Evolutionary conservation across 1,140 invertebrate species (phyloP).

Genomic region (Dinoponera quadriceps): DNA sequence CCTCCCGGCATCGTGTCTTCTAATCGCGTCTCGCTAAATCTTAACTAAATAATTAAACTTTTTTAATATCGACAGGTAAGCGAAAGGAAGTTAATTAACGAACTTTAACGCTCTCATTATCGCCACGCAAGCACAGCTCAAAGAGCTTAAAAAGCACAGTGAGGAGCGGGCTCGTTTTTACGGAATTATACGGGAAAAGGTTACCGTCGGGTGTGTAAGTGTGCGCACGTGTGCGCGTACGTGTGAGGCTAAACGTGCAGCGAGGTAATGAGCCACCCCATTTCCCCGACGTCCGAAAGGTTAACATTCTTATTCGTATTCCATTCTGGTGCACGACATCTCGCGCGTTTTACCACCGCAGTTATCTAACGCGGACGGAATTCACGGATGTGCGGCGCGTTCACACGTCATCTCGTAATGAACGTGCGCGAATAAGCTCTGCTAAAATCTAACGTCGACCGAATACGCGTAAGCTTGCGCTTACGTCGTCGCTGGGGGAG

Average conservation of each 20-base stretch:
- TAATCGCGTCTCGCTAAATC: constrained; percentile 7
- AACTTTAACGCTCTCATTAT: constrained; percentile 52
- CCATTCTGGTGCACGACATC: constrained; percentile 34
- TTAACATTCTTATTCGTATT: constrained; percentile 63
- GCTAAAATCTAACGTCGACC: constrained; percentile 21
- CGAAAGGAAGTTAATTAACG: constrained; percentile 25
- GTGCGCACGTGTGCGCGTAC: neutral
- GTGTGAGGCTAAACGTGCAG: constrained; percentile 33
- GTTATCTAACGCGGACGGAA: constrained; percentile 12
- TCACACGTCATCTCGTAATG: constrained; percentile 27
- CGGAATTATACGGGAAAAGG: constrained; percentile 30
- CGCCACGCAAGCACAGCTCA: constrained; percentile 1
- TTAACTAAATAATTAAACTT: constrained; percentile 29
- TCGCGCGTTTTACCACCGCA: constrained; percentile 44
- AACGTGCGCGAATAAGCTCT: neutral
- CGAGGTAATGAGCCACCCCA: constrained; percentile 22
- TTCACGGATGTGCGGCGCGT: neutral
- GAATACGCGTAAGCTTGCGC: neutral
- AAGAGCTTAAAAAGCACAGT: constrained; percentile 50
- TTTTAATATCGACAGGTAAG: constrained; percentile 28
- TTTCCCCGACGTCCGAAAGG: constrained; percentile 16
- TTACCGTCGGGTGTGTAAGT: constrained; percentile 3
- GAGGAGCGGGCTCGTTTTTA: constrained; percentile 44
- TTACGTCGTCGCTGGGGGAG: neutral
- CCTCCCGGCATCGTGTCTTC: neutral